Evolutionary conservation across 2,113 vertebrate species (phyloP), one percentile per base, ranked within the genome.

Genomic region (Rhinichthys klamathensis): DNA sequence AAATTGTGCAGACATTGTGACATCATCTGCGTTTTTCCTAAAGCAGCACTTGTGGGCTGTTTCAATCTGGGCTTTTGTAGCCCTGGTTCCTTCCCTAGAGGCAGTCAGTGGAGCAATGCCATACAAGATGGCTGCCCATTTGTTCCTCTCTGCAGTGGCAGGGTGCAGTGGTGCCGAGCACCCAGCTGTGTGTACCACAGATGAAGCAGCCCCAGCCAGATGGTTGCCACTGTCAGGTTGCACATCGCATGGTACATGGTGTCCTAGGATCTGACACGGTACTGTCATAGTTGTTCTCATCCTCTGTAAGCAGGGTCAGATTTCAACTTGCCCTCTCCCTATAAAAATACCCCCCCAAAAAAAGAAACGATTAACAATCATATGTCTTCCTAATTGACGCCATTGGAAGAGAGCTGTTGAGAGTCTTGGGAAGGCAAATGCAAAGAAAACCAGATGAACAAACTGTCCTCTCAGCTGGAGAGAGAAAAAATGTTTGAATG

Each of bases 61-160:
- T 60, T 80, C 18, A 13, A 8, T 30, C 27, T 51, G 18, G 46
- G 49, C 12, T 58, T 83, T 38, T 21, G 51, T 72, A 72, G 67
- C 51, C 23, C 58, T 32, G 51, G 63, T 49, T 56, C 9, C 80
- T 82, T 82, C 80, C 80, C 69, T 41, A 30, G 70, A 82, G 80
- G 46, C 60, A 54, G 58, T 44, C 70, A 82, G 32, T 86, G 72
- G 60, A 86, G 80, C 85, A 74, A 25, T 82, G 72, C 44, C 72
- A 82, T 80, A 82, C 80, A 82, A 82, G 80, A 86, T 86, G 85
- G 85, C 85, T 46, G 32, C 70, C 46, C 46, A 74, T 77, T 82
- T 58, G 38, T 81, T 82, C 46, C 73, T 63, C 23, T 75, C 56
- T 74, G 58, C 61, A 69, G 41, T 58, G 25, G 46, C 44, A 16